These are phyloP conservation scores for Perca flavescens DNA, from an alignment of 2,113 vertebrate species.

Conservation along the genomic window DNA sequence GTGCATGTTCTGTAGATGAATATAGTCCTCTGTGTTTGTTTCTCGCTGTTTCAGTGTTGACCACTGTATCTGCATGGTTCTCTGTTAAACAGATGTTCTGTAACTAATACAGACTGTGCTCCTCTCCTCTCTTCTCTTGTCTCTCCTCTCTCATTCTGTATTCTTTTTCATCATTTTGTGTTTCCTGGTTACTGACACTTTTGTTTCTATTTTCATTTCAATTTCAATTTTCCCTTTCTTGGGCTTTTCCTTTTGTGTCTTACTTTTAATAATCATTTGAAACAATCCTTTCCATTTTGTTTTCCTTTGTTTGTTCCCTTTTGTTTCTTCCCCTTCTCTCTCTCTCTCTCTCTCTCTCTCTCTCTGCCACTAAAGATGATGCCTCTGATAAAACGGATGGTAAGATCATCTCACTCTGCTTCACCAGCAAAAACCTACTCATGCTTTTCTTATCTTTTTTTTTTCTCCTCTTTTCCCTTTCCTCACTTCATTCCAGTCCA, in stretches of 20 bases:
- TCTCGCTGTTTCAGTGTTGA: background rate
- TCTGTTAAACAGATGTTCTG: conserved; percentile 63
- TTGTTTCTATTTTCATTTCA: conserved; percentile 39
- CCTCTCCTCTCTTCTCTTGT: conserved; percentile 85
- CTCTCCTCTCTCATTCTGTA: conserved; percentile 76
- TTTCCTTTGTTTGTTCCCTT: conserved; percentile 59
- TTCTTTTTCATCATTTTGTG: conserved; percentile 75
- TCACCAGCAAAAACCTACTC: conserved; percentile 34
- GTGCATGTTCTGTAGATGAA: conserved; percentile 58
- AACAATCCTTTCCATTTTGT: conserved; percentile 65
- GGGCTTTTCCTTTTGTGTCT: conserved; percentile 73
- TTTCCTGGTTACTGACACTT: conserved; percentile 75
- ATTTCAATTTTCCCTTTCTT: conserved; percentile 67
- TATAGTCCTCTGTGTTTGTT: conserved; percentile 34
- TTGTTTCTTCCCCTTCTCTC: conserved; percentile 77
- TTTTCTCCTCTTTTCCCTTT: conserved; percentile 37
- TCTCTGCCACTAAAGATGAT: conserved; percentile 94
- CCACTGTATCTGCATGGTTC: conserved; percentile 53
- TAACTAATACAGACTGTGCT: conserved; percentile 90
- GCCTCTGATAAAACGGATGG: conserved; percentile 98
- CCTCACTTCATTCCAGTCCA: conserved; percentile 51
- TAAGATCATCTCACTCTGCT: conserved; percentile 88
- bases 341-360: conserved; percentile 50
- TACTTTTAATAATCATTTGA: conserved; percentile 45
- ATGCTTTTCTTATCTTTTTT: conserved; percentile 26